A percentile compares a stretch with the other conserved stretches of the same genome.
Conservation (phyloP, 2,797 vertebrate species). For the Falco berigora region DNA sequence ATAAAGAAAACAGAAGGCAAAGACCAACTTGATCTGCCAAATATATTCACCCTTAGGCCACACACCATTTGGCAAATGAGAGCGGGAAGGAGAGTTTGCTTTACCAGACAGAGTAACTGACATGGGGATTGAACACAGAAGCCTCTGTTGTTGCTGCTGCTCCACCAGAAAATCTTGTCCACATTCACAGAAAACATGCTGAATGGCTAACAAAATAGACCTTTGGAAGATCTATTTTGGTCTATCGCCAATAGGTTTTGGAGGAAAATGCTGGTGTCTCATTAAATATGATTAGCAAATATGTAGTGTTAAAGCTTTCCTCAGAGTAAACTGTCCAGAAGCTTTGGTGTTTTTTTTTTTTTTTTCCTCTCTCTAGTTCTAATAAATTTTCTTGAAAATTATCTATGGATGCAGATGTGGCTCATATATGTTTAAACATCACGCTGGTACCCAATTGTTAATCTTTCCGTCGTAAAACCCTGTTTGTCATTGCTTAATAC, state of each 20-base stretch:
- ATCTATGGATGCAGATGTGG: neutral
- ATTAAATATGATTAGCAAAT: neutral
- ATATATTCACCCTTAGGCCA: neutral
- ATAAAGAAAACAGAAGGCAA: constrained; percentile 1
- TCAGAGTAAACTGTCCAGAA: neutral
- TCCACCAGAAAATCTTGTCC: neutral
- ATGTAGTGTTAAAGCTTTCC: neutral
- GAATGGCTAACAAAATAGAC: neutral
- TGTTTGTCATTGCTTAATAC: neutral
- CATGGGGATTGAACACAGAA: neutral
- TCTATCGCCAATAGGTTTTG: neutral
- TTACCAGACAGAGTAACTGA: neutral
- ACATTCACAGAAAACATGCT: neutral
- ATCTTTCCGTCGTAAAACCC: neutral
- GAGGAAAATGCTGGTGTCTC: neutral
- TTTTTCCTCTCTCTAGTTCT: neutral
- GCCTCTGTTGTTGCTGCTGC: neutral
- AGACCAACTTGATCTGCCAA: constrained; percentile 7
- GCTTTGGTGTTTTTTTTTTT: neutral
- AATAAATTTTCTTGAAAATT: neutral
- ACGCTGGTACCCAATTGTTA: neutral
- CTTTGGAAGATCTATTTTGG: too few relatives aligned
- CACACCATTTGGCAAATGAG: neutral
- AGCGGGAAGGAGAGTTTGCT: neutral
- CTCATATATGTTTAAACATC: neutral